Percentiles rank a stretch among this genome's conserved stretches.
phyloP scores from a whole-genome alignment of 2,888 invertebrate genomes.

The Scaptomyza flava region DNA sequence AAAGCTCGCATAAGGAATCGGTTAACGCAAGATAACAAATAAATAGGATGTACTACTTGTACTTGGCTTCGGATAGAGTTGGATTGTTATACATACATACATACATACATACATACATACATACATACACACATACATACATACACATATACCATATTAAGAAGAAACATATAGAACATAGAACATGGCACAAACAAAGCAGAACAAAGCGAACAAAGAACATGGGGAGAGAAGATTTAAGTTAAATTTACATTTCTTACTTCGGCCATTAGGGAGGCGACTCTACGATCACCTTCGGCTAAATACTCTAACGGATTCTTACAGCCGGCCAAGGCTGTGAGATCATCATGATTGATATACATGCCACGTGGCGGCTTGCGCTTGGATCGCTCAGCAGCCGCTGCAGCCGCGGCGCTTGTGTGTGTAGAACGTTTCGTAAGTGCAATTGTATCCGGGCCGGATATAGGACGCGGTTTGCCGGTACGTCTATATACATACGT shows the following conservation, averaged over 20 bases:
- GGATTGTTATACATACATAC: background rate
- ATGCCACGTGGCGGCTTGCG: conserved; percentile 97
- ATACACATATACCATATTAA: background rate
- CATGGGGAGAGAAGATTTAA: background rate
- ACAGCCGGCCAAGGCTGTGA: conserved; percentile 92
- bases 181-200: background rate
- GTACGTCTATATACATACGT: conserved; percentile 87
- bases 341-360: conserved; percentile 98
- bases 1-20: background rate
- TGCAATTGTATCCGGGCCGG: conserved; percentile 86
- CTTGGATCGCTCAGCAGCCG: conserved; percentile 86
- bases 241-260: conserved; percentile 87
- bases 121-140: background rate
- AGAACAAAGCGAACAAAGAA: background rate
- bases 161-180: background rate
- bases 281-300: conserved; percentile 96
- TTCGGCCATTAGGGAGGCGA: conserved; percentile 97
- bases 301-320: conserved; percentile 90
- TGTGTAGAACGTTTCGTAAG: conserved; percentile 82
- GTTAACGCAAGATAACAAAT: background rate
- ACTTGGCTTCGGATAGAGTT: background rate
- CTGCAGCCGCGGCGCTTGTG: conserved; percentile 61
- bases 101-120: no score
- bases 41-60: background rate
- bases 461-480: conserved; percentile 91